Percentiles rank a stretch among this genome's conserved stretches.
These are phyloP conservation scores for Vesta saturnalis DNA, from an alignment of 2,888 invertebrate species.

Conservation along the genomic window DNA sequence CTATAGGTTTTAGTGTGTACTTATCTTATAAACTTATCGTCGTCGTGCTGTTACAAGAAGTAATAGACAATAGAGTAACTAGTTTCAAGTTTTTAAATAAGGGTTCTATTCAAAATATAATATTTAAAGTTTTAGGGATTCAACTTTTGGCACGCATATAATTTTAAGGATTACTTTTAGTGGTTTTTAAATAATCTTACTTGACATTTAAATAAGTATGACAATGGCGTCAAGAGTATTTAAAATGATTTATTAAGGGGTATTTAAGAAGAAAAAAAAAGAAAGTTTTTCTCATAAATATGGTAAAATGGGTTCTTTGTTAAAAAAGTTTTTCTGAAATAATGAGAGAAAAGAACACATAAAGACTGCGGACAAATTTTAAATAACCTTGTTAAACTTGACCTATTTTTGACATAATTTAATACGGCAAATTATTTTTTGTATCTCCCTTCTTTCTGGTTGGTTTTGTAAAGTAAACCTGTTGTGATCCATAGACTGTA, in stretches of 20 bases:
- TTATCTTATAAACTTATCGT: background rate
- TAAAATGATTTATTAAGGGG: constrained; percentile 26
- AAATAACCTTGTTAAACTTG: constrained; percentile 30
- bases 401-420: constrained; percentile 25
- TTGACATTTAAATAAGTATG: constrained; percentile 22
- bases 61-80: background rate
- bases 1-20: too few species aligned
- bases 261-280: constrained; percentile 20
- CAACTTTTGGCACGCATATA: background rate
- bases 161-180: background rate
- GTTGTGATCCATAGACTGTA: constrained; percentile 4
- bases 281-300: constrained; percentile 22
- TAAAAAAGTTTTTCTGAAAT: constrained; percentile 14
- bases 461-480: background rate
- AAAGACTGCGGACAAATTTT: constrained; percentile 24
- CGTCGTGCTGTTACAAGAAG: background rate
- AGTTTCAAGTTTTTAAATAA: constrained; percentile 1
- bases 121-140: background rate
- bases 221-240: constrained; percentile 4
- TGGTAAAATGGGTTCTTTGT: constrained; percentile 28
- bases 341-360: constrained; percentile 19
- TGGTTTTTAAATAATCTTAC: background rate
- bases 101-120: background rate
- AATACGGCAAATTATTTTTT: constrained; percentile 11
- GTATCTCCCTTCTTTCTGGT: background rate